Evolutionary conservation across 1,140 invertebrate species (phyloP).

Genomic region (Camponotus floridanus): DNA sequence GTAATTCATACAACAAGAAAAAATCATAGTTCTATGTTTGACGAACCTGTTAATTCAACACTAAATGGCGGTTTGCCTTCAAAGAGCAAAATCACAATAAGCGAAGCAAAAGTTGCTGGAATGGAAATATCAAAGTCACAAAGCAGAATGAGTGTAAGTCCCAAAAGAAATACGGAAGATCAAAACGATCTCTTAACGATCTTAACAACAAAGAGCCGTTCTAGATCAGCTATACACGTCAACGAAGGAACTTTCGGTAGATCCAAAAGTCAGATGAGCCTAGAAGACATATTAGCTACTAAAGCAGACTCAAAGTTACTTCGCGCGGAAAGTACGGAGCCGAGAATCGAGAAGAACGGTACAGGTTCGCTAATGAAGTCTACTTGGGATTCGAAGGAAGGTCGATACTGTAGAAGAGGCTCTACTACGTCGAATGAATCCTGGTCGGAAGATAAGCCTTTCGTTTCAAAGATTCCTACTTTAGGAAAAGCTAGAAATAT

Average conservation of each 20-base stretch:
- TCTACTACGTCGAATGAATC: constrained; percentile 56
- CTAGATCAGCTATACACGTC: constrained; percentile 80
- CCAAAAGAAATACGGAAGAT: constrained; percentile 68
- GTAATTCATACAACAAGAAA: constrained; percentile 1
- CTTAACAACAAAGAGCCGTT: constrained; percentile 80
- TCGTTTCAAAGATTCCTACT: constrained; percentile 78
- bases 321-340: constrained; percentile 65
- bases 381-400: constrained; percentile 61
- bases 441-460: constrained; percentile 74
- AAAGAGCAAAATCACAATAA: neutral
- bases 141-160: neutral
- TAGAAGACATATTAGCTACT: constrained; percentile 80
- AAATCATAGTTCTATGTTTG: neutral
- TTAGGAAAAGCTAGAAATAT: constrained; percentile 56
- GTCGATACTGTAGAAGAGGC: constrained; percentile 51
- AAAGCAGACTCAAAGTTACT: constrained; percentile 71
- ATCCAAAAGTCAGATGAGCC: constrained; percentile 80
- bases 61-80: neutral
- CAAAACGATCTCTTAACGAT: constrained; percentile 79
- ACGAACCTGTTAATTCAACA: neutral
- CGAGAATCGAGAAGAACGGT: constrained; percentile 57
- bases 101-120: neutral
- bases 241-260: constrained; percentile 76
- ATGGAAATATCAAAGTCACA: constrained; percentile 41
- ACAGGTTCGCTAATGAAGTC: constrained; percentile 5